Conservation (phyloP, 2,797 vertebrate species). For the Cynodonichthys magdalenae region DNA sequence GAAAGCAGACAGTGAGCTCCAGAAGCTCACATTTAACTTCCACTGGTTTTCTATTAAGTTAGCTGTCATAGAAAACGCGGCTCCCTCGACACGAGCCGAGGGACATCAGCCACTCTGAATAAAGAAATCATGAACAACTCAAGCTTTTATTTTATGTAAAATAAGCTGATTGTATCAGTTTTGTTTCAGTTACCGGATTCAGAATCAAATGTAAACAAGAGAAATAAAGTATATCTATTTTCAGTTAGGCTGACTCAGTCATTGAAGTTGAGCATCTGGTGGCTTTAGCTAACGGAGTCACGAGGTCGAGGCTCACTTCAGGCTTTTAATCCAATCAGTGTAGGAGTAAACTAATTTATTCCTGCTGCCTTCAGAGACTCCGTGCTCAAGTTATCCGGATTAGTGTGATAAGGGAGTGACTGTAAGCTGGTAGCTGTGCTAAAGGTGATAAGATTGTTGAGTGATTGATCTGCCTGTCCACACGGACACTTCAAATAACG, state of each 20-base stretch:
- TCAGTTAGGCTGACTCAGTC: constrained; percentile 22
- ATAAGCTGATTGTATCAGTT: background rate
- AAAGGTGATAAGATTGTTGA: constrained; percentile 52
- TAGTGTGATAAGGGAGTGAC: constrained; percentile 68
- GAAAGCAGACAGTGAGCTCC: constrained; percentile 34
- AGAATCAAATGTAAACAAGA: background rate
- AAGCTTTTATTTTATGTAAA: background rate
- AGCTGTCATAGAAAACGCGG: constrained; percentile 62
- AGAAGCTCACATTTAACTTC: constrained; percentile 63
- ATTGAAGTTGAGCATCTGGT: constrained; percentile 43
- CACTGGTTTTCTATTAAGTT: constrained; percentile 64
- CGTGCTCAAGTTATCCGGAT: constrained; percentile 70
- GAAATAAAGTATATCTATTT: constrained; percentile 17
- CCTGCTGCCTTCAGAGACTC: constrained; percentile 52
- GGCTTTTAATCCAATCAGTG: constrained; percentile 77
- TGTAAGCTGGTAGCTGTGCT: constrained; percentile 48
- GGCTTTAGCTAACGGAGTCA: constrained; percentile 25
- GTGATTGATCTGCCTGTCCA: constrained; percentile 65
- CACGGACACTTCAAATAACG: constrained; percentile 31
- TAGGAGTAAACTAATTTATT: constrained; percentile 77
- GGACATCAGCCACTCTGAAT: constrained; percentile 36
- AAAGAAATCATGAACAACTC: constrained; percentile 32
- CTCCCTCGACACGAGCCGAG: constrained; percentile 32
- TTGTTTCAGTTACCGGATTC: constrained; percentile 4
- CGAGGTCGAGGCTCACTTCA: constrained; percentile 45